Conservation (phyloP, 2,797 vertebrate species). For the Syngnathus rostellatus region DNA sequence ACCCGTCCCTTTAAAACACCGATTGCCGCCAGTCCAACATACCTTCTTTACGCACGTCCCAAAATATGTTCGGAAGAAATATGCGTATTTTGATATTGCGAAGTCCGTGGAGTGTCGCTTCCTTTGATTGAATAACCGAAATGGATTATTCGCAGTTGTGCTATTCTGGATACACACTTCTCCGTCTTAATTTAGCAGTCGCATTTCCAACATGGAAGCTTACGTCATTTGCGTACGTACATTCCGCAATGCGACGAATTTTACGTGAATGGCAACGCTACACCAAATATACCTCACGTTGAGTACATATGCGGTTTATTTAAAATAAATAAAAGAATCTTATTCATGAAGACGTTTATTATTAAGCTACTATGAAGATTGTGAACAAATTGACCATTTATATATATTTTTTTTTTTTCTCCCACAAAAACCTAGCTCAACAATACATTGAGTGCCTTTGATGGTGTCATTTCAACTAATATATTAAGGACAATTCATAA, state of each 20-base stretch:
- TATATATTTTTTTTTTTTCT: constrained; percentile 45
- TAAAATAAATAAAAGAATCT: not conserved
- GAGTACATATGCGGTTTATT: not conserved
- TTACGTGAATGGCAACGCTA: not conserved
- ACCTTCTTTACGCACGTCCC: not conserved
- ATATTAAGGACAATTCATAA: constrained; percentile 49
- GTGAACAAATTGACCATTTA: constrained; percentile 59
- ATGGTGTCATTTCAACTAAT: constrained; percentile 55
- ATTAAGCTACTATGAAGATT: constrained; percentile 58
- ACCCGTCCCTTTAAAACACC: not conserved
- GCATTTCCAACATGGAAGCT: not conserved
- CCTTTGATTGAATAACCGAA: constrained; percentile 21
- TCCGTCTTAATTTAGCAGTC: not conserved
- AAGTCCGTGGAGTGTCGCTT: not conserved
- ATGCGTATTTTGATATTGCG: too few relatives aligned
- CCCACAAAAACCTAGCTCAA: constrained; percentile 55
- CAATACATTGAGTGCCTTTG: constrained; percentile 62
- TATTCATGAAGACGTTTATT: constrained; percentile 54
- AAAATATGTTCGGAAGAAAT: not conserved
- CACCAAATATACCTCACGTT: too few relatives aligned
- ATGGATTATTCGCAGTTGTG: constrained; percentile 7
- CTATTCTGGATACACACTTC: constrained; percentile 25
- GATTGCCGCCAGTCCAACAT: not conserved
- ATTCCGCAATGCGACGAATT: not conserved
- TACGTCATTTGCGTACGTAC: constrained; percentile 2